phyloP scores from a whole-genome alignment of 2,888 invertebrate species.

The Hyposoter didymator region DNA sequence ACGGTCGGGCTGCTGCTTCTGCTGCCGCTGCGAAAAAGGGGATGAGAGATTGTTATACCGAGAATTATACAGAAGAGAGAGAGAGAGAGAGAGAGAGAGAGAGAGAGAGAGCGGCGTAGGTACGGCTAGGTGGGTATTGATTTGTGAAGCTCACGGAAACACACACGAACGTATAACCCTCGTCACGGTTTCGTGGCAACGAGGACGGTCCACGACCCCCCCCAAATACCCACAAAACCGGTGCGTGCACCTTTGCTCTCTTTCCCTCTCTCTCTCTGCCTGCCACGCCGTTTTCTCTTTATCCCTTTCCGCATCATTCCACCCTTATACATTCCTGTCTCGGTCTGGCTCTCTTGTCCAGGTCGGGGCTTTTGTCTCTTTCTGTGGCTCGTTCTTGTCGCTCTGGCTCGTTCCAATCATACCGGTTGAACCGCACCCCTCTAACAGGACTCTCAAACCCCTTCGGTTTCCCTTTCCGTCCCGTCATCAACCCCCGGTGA shows the following conservation, averaged over 20 bases:
- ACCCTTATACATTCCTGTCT: constrained; percentile 50
- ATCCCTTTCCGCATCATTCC: constrained; percentile 48
- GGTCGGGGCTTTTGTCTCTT: constrained; percentile 49
- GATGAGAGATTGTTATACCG: constrained; percentile 33
- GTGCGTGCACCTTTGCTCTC: constrained; percentile 59
- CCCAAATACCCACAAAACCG: constrained; percentile 57
- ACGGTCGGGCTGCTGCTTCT: not conserved
- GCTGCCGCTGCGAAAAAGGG: constrained; percentile 17
- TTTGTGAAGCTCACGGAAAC: constrained; percentile 76
- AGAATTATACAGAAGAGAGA: constrained; percentile 37
- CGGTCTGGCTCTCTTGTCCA: constrained; percentile 65
- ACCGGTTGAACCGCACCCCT: constrained; percentile 62
- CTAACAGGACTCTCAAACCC: constrained; percentile 65
- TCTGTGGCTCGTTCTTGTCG: constrained; percentile 38
- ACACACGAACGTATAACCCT: constrained; percentile 69
- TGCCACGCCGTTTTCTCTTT: constrained; percentile 34
- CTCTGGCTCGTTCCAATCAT: constrained; percentile 63
- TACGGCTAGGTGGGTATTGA: constrained; percentile 78
- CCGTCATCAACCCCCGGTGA: constrained; percentile 32
- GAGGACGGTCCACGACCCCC: constrained; percentile 68
- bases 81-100: too few relatives aligned
- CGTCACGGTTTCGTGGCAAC: constrained; percentile 69
- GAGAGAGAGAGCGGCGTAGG: constrained; percentile 44
- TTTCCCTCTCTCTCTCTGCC: constrained; percentile 44
- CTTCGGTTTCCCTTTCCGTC: constrained; percentile 47